Evolutionary conservation across 2,888 invertebrate genomes (phyloP).

Genomic region (Sarcophaga carnaria): DNA sequence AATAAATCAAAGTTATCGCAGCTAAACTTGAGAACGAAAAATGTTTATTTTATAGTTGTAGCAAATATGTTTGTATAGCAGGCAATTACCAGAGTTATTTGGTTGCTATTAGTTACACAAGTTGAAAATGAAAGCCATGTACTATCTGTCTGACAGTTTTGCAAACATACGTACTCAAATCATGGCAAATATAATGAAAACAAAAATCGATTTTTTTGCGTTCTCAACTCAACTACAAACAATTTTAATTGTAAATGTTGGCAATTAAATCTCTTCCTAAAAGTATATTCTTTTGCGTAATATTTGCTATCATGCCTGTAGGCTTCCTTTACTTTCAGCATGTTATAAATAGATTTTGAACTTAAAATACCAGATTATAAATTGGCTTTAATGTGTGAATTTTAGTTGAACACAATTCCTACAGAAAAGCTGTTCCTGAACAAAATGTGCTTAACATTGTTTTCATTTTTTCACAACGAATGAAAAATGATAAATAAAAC

Average conservation of each 20-base stretch:
- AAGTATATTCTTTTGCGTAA: background rate
- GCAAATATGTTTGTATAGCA: background rate
- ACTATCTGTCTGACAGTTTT: background rate
- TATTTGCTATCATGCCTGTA: background rate
- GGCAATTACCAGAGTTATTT: conserved; percentile 52
- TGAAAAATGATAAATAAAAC: too few relatives aligned
- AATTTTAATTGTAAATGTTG: background rate
- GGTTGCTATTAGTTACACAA: conserved; percentile 42
- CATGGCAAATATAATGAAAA: too few relatives aligned
- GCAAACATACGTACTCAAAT: background rate
- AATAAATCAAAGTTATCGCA: conserved; percentile 2
- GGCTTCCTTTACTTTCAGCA: too few relatives aligned
- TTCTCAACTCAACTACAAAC: background rate
- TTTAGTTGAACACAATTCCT: too few relatives aligned
- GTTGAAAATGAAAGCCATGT: background rate
- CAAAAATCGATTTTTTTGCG: conserved; percentile 14
- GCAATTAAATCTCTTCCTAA: conserved; percentile 9
- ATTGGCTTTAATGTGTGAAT: too few relatives aligned
- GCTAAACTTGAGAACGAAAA: background rate
- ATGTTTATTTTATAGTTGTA: background rate
- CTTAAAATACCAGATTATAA: too few relatives aligned
- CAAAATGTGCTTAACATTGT: too few relatives aligned
- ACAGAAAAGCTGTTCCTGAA: too few relatives aligned
- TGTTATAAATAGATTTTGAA: too few relatives aligned
- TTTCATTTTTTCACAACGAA: too few relatives aligned